A percentile compares a stretch with the other conserved stretches of the same genome.
Evolutionary conservation across 1,140 invertebrate species (phyloP).

Genomic region (Colletes gigas): DNA sequence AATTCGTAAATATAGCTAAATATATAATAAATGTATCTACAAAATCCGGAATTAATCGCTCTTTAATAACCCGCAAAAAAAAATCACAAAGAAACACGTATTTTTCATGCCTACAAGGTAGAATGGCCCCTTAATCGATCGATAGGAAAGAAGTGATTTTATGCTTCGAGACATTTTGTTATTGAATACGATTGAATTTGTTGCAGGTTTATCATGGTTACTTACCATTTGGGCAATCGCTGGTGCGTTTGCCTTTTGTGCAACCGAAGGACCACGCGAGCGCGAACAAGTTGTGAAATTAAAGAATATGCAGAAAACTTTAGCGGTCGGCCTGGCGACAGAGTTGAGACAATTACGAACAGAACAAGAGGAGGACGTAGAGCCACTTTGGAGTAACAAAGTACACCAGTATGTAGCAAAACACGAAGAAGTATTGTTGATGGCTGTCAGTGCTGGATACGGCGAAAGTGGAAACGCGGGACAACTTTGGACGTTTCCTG

Average conservation of each 20-base stretch:
- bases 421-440: constrained; percentile 81
- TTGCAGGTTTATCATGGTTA: constrained; percentile 80
- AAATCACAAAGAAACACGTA: too few species aligned
- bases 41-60: too few species aligned
- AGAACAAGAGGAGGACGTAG: constrained; percentile 73
- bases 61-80: too few species aligned
- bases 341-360: constrained; percentile 80
- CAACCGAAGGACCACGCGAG: constrained; percentile 83
- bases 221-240: constrained; percentile 82
- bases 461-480: constrained; percentile 81
- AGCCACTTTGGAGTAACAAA: constrained; percentile 80
- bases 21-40: too few species aligned
- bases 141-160: background rate
- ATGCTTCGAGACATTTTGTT: background rate
- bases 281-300: constrained; percentile 79
- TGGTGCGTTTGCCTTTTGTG: constrained; percentile 82
- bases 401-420: constrained; percentile 81
- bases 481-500: constrained; percentile 84
- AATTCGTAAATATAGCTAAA: too few species aligned
- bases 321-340: constrained; percentile 81
- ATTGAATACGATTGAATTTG: background rate
- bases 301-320: constrained; percentile 79
- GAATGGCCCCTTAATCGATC: too few species aligned
- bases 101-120: too few species aligned
- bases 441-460: constrained; percentile 82